phyloP scores from a whole-genome alignment of 2,797 vertebrate genomes.

The Neoniphon sammara region DNA sequence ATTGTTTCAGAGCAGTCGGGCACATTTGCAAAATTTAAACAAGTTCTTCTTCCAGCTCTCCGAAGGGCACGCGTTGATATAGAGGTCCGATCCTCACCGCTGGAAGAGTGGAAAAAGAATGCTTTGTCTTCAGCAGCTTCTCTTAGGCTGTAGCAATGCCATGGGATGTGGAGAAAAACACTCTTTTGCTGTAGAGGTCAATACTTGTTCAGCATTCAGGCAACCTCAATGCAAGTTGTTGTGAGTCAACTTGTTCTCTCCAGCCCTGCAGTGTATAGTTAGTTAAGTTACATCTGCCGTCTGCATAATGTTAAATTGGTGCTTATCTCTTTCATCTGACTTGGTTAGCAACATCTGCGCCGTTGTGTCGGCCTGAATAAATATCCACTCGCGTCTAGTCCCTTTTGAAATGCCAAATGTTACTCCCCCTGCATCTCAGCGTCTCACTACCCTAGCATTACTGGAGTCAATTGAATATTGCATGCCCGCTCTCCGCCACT shows the following conservation, averaged over 20 bases:
- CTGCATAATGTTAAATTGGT: slow-evolving; percentile 1
- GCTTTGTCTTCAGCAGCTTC: background rate
- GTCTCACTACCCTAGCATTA: background rate
- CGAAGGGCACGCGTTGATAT: background rate
- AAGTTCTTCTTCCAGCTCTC: background rate
- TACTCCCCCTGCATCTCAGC: slow-evolving; percentile 18
- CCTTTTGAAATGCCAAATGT: slow-evolving; percentile 38
- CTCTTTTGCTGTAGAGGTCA: background rate
- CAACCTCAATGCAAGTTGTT: background rate
- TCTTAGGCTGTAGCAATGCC: background rate
- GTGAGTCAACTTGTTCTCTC: background rate
- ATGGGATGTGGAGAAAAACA: background rate
- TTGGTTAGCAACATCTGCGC: slow-evolving; percentile 25
- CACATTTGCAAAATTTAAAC: slow-evolving; percentile 13
- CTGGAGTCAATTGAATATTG: slow-evolving; percentile 24
- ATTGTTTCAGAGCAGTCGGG: slow-evolving; percentile 1
- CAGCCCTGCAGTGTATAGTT: background rate
- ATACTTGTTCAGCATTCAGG: background rate
- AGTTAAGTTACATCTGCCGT: background rate
- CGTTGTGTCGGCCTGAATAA: slow-evolving; percentile 19
- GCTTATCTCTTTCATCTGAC: background rate
- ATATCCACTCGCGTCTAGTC: slow-evolving; percentile 24
- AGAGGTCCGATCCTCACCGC: background rate
- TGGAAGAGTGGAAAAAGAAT: background rate
- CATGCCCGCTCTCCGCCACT: background rate